Conservation (phyloP, 2,888 invertebrate species). For the Salpingus planirostris region DNA sequence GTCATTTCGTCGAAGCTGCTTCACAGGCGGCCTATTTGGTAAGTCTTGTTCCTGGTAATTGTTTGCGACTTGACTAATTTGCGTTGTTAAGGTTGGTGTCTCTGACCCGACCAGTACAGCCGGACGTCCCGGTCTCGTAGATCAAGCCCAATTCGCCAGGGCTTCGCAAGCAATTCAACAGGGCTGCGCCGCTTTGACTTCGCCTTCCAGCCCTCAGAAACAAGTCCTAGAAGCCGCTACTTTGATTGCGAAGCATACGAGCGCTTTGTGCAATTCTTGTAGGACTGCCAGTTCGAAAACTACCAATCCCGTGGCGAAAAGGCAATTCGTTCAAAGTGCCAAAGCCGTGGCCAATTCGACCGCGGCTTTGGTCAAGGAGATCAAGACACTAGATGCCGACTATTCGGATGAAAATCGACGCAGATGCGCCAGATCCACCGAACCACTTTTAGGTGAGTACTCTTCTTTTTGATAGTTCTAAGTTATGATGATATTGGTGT, state of each 20-base stretch:
- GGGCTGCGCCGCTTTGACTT: conserved; percentile 73
- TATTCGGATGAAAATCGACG: conserved; percentile 69
- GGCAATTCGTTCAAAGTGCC: conserved; percentile 95
- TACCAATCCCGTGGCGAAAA: conserved; percentile 81
- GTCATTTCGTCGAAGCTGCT: conserved; percentile 84
- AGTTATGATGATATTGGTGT: neutral
- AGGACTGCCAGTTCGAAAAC: conserved; percentile 87
- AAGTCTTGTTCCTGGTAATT: conserved; percentile 13
- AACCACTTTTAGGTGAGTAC: conserved; percentile 55
- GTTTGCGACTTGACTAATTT: neutral
- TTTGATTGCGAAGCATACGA: conserved; percentile 91
- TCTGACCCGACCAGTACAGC: conserved; percentile 85
- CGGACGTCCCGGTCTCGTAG: conserved; percentile 81
- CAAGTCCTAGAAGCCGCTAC: conserved; percentile 87
- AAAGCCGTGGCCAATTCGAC: conserved; percentile 97
- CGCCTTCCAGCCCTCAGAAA: conserved; percentile 64
- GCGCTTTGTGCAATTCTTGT: conserved; percentile 91
- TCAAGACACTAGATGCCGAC: conserved; percentile 80
- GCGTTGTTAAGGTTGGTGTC: conserved; percentile 61
- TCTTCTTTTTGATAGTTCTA: neutral
- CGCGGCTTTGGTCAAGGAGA: conserved; percentile 86
- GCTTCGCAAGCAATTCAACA: conserved; percentile 85
- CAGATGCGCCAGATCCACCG: conserved; percentile 68
- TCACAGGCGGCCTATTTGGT: conserved; percentile 91
- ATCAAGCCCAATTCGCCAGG: conserved; percentile 78